Conservation (phyloP, 2,113 vertebrate genomes). For the Henicopernis longicauda region DNA sequence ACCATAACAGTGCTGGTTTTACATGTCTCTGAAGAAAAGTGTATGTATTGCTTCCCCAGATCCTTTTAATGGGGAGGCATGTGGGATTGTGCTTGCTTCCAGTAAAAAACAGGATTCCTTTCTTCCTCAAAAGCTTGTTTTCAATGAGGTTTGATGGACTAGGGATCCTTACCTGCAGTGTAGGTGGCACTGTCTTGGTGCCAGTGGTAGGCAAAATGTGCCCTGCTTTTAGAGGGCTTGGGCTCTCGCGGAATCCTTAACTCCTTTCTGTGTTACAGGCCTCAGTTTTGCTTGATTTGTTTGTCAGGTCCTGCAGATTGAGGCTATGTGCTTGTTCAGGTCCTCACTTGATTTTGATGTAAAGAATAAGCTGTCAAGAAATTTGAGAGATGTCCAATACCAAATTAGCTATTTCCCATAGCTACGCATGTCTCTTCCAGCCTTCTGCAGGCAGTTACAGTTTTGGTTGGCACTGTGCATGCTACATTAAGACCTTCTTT, state of each 20-base stretch:
- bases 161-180: background rate
- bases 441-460: background rate
- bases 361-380: background rate
- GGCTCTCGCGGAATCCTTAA: background rate
- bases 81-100: background rate
- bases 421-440: background rate
- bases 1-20: background rate
- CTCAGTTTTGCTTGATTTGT: background rate
- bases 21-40: background rate
- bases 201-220: too few species aligned
- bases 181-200: background rate
- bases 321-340: background rate
- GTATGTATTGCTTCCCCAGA: background rate
- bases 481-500: constrained; percentile 12
- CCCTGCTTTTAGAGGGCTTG: background rate
- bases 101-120: background rate
- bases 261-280: background rate
- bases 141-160: background rate
- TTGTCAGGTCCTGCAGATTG: background rate
- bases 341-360: background rate
- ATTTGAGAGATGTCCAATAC: background rate
- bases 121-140: background rate
- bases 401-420: background rate
- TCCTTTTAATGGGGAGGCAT: background rate
- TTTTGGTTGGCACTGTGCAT: background rate